Evolutionary conservation across 2,113 vertebrate genomes (phyloP), one percentile per base, ranked within the genome.

Genomic region (Ahaetulla prasina): DNA sequence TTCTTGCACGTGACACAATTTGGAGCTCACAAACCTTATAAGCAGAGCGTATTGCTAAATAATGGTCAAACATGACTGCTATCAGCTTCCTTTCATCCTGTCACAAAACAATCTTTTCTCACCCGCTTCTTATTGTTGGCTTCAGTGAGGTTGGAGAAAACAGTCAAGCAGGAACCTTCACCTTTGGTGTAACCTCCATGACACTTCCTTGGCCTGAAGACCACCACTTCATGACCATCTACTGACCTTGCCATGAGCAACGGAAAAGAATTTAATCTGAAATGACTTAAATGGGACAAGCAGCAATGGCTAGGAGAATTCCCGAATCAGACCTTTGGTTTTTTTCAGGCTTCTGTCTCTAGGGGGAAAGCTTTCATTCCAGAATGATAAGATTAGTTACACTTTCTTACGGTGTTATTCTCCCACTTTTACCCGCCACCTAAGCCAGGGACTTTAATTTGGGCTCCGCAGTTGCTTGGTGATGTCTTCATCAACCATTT

Each of bases 401-500:
- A 94, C 94, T 94, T 92, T 57, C 87, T 91, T 68, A 0, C 20
- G 16, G 23, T 57, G 52, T 14, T 7, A 35, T 39, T 43, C 52
- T 91, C 16, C 68, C 84, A 60, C 89, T 49, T 10, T 22, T 18
- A 23, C 52, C 89, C 94, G 91, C 74, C 90, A 93, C 91, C 92
- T 60, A 54, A 87, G 18, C 94, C 84, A 54, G 22, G 91, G 93
- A 91, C 92, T 96, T 96, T 93, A 89, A 92, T 94, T 52, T 25
- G 55, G 86, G 93, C 92, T 94, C 91, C 47, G 93, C 87, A 95
- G 87, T 84, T 0, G 0, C 52, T 89, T 90, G 50, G 87, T 96
- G 96, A 97, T 95, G 94, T 96, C 97, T 97, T 97, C 96, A 97
- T 97, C 96, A 97, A 30, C 88, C 20, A 4, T 55, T 94, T 91